phyloP scores from a whole-genome alignment of 1,140 invertebrate genomes.

The Lethocerus indicus region DNA sequence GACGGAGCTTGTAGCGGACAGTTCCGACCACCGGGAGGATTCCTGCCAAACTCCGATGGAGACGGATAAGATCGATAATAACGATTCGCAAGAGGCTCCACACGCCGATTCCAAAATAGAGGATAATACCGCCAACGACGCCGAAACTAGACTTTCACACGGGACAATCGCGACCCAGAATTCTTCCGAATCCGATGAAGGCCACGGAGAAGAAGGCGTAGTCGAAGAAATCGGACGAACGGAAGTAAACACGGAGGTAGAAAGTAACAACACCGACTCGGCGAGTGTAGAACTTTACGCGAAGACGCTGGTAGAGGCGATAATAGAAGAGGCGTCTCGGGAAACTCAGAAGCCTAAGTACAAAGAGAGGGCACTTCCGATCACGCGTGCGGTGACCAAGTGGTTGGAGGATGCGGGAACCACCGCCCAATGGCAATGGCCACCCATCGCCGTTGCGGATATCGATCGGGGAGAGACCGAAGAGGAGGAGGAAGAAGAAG shows the following conservation, averaged over 20 bases:
- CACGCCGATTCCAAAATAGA: no score
- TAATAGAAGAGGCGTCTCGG: conserved; percentile 8
- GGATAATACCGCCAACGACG: background rate
- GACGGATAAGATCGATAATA: no score
- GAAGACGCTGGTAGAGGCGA: conserved; percentile 8
- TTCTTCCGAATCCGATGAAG: conserved; percentile 1
- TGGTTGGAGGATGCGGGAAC: conserved; percentile 20
- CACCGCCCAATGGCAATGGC: conserved; percentile 3
- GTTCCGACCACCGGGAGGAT: no score
- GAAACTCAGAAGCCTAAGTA: background rate
- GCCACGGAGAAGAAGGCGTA: conserved; percentile 1
- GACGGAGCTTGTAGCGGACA: no score
- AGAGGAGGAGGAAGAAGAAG: conserved; percentile 13
- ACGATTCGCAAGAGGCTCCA: no score
- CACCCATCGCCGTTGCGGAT: background rate
- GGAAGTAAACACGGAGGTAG: conserved; percentile 4
- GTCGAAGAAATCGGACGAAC: conserved; percentile 7
- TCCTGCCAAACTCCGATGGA: no score
- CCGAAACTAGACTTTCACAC: conserved; percentile 1
- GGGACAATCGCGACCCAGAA: background rate
- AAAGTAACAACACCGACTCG: background rate
- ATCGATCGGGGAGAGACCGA: conserved; percentile 7
- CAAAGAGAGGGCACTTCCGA: conserved; percentile 6
- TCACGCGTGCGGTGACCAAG: conserved; percentile 21
- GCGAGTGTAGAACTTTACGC: conserved; percentile 13